Evolutionary conservation across 2,888 invertebrate species (phyloP).

Genomic region (Tridacna crocea): DNA sequence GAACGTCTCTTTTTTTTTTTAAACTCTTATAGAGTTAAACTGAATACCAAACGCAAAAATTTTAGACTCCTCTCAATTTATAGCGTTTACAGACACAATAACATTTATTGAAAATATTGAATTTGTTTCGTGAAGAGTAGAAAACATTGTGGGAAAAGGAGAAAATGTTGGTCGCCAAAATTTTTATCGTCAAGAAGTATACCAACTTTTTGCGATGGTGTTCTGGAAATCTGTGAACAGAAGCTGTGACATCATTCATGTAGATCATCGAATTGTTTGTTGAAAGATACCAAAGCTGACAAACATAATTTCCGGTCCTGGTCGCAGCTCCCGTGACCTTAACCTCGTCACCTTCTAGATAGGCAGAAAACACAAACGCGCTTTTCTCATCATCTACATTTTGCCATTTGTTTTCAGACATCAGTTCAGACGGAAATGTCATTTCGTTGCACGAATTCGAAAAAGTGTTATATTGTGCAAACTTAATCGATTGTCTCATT

Average conservation of each 20-base stretch:
- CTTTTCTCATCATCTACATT: not conserved
- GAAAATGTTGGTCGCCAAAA: not conserved
- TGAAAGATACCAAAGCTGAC: conserved; percentile 8
- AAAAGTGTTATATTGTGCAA: not conserved
- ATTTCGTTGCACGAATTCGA: not conserved
- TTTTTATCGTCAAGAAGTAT: not conserved
- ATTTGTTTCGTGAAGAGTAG: too few species aligned
- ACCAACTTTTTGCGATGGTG: not conserved
- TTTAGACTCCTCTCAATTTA: too few species aligned
- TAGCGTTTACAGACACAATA: too few species aligned
- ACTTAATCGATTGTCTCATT: not conserved
- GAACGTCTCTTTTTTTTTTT: too few species aligned
- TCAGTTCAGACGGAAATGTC: not conserved
- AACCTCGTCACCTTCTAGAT: conserved; percentile 1
- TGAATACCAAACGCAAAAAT: not conserved
- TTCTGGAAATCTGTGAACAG: not conserved
- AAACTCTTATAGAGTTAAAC: too few species aligned
- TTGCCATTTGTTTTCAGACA: not conserved
- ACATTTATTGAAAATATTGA: too few species aligned
- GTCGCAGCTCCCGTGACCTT: conserved; percentile 1
- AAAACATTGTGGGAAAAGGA: too few species aligned
- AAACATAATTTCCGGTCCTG: not conserved
- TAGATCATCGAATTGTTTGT: not conserved
- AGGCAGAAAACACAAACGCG: conserved; percentile 1
- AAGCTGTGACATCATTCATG: not conserved